A percentile compares a stretch with the other conserved stretches of the same genome.
Conservation (phyloP, 2,113 vertebrate species). For the Formicarius rufipectus region DNA sequence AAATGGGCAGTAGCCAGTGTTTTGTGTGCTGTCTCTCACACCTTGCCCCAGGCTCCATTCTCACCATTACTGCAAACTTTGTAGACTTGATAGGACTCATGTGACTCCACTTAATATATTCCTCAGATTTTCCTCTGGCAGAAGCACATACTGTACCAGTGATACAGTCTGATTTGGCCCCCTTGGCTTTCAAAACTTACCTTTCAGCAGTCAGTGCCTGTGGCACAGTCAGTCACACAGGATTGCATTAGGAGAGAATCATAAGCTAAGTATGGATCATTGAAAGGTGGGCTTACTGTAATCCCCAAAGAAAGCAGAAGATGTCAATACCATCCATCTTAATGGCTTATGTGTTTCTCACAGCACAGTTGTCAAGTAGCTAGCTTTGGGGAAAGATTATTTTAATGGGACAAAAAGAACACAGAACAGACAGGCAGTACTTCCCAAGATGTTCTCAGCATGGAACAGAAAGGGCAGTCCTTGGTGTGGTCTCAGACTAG, state of each 20-base stretch:
- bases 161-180: background rate
- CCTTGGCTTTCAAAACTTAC: background rate
- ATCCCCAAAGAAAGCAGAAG: conserved; percentile 10
- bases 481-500: background rate
- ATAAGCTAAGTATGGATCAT: background rate
- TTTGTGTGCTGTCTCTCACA: background rate
- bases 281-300: background rate
- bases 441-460: background rate
- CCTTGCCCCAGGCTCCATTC: background rate
- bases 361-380: background rate
- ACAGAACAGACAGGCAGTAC: background rate
- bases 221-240: background rate
- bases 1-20: background rate
- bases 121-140: conserved; percentile 8
- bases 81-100: background rate
- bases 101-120: background rate
- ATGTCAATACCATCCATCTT: conserved; percentile 29
- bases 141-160: background rate
- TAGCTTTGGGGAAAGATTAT: background rate
- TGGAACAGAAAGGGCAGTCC: background rate
- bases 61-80: background rate
- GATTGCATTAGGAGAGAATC: background rate
- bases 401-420: conserved; percentile 6
- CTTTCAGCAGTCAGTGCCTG: background rate
- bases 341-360: background rate